Conservation (phyloP, 2,888 invertebrate species). For the Harpalus rubripes region DNA sequence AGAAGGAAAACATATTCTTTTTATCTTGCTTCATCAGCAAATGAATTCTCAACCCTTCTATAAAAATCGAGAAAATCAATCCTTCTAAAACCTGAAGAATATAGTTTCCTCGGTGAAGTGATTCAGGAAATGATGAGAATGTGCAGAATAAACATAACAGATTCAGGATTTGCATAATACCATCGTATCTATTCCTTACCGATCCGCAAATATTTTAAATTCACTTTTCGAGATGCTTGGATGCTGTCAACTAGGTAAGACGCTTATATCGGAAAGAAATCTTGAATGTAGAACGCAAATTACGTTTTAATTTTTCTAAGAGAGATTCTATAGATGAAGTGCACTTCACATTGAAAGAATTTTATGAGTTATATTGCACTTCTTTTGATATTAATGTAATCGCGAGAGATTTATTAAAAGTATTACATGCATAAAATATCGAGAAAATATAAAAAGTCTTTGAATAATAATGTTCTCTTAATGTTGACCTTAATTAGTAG, state of each 20-base stretch:
- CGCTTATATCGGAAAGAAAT: neutral
- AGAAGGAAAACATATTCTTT: neutral
- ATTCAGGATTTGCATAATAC: constrained; percentile 40
- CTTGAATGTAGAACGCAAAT: neutral
- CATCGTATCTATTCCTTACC: constrained; percentile 41
- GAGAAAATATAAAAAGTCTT: neutral
- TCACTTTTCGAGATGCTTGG: constrained; percentile 8
- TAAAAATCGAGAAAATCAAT: neutral
- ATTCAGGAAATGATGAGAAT: constrained; percentile 31
- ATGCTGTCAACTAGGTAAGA: neutral
- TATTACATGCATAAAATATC: neutral
- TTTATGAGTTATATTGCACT: neutral
- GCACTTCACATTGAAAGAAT: neutral
- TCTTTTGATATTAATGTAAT: neutral
- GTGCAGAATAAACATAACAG: constrained; percentile 38
- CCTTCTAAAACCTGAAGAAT: neutral
- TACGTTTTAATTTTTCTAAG: neutral
- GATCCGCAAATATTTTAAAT: constrained; percentile 51
- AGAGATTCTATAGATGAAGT: neutral
- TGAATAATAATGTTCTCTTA: too few species aligned
- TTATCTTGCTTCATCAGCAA: neutral
- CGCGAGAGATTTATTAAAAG: neutral
- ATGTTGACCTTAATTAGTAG: too few species aligned
- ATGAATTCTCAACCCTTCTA: neutral
- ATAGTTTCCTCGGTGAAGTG: neutral